Base-by-base conservation (phyloP, 2,113 vertebrate species). In the Oryzias javanicus region DNA sequence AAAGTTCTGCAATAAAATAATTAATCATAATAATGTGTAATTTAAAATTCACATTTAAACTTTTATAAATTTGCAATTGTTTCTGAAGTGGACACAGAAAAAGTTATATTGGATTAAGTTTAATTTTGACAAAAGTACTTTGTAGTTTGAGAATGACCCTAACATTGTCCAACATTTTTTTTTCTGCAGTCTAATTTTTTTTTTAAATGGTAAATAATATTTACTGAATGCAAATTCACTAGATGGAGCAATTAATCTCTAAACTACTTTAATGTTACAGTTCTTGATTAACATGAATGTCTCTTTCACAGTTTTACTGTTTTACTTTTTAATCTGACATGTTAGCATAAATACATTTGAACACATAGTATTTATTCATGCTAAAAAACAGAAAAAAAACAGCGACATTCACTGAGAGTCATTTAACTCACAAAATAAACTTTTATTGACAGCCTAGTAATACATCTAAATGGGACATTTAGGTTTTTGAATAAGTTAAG, bases 291-390 rank as follows among this genome's bases (percentile, higher is more conserved):
- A 35, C 10, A 35, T 10, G 0, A 47, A 51, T 35, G 24, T 48
- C 40, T 67, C n/a, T 49, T 42, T 51, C 53, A 67, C 49, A 3
- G 44, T 61, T n/a, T n/a, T n/a, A 4, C 60, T 72, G 68, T 47
- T 59, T 70, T 78, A 81, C 76, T 78, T 74, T 74, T 85, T 67
- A 77, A 40, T 13, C 52, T 42, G 17, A 18, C 16, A 54, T 68
- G 52, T 78, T 50, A 53, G n/a, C 24, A 24, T 5, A n/a, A n/a
- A 50, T 74, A 58, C 69, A 70, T 69, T 55, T 70, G 27, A 18
- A 7, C 76, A 78, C 81, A 61, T 64, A 80, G 76, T 83, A 80
- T 85, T 75, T 64, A 85, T 78, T 65, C 51, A 27, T 46, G 52
- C 49, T 76, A 52, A 74, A 66, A 60, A 80, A 64, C n/a, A n/a